These are phyloP conservation scores for Drosophila punjabiensis DNA, from an alignment of 1,140 invertebrate species.

Conservation along the genomic window DNA sequence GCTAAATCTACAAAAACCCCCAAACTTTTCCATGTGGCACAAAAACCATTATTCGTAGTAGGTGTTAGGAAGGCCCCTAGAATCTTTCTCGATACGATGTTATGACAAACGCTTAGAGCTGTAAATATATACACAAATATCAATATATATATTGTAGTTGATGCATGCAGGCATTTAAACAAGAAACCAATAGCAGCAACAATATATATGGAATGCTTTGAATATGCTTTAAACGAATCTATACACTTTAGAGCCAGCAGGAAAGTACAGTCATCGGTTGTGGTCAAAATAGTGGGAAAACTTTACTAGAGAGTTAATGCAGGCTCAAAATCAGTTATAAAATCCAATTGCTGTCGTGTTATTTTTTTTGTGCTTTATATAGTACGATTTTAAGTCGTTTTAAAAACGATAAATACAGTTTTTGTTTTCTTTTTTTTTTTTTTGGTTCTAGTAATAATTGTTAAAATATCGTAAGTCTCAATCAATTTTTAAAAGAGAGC, in stretches of 20 bases:
- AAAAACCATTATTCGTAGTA: conserved; percentile 46
- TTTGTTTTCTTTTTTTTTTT: not conserved
- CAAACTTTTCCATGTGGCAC: conserved; percentile 51
- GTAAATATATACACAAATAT: conserved; percentile 67
- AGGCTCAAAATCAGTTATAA: not conserved
- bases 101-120: conserved; percentile 67
- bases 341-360: not conserved
- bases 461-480: not conserved
- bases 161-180: conserved; percentile 72
- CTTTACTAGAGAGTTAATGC: not conserved
- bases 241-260: conserved; percentile 32
- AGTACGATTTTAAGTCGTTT: not conserved
- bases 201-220: conserved; percentile 72
- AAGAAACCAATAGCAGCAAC: conserved; percentile 37
- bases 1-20: conserved; percentile 45
- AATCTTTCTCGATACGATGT: conserved; percentile 52
- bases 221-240: conserved; percentile 76
- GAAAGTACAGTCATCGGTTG: conserved; percentile 46
- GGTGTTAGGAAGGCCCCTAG: conserved; percentile 35
- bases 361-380: not conserved
- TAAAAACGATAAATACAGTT: not conserved
- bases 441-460: not conserved
- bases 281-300: conserved; percentile 18
- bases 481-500: not conserved
- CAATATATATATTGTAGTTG: conserved; percentile 54